These are phyloP conservation scores for Sceloporus undulatus DNA, from an alignment of 2,113 vertebrate genomes.

Conservation along the genomic window DNA sequence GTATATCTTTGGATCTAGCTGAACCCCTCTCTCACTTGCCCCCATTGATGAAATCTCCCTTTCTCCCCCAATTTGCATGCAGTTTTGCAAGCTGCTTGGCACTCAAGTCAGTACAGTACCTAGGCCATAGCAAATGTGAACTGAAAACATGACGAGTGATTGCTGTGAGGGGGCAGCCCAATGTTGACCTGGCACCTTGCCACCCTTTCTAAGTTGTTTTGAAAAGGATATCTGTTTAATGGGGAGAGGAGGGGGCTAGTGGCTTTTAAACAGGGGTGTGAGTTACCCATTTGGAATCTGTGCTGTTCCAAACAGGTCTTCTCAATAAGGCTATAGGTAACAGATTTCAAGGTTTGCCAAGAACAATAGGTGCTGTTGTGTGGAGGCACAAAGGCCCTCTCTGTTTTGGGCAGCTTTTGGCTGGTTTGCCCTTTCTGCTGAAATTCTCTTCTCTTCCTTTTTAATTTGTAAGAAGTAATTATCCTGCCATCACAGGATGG, in stretches of 20 bases:
- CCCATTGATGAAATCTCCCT: neutral
- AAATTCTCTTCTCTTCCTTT: conserved; percentile 31
- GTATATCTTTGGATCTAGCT: neutral
- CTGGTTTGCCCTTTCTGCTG: conserved; percentile 16
- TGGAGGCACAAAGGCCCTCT: conserved; percentile 26
- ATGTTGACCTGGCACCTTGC: conserved; percentile 45
- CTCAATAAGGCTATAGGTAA: conserved; percentile 50
- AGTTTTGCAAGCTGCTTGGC: too few species aligned
- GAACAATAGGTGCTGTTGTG: neutral
- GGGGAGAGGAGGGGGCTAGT: conserved; percentile 12
- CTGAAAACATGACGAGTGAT: neutral
- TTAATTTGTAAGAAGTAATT: conserved; percentile 44
- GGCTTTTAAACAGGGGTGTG: conserved; percentile 28
- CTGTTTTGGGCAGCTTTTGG: conserved; percentile 31
- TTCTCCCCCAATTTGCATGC: neutral
- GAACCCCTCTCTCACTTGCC: neutral
- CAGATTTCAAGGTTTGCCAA: conserved; percentile 35
- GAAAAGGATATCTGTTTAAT: conserved; percentile 65
- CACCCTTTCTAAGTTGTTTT: conserved; percentile 48
- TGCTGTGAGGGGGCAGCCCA: conserved; percentile 33
- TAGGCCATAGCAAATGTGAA: conserved; percentile 28
- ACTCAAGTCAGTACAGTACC: neutral
- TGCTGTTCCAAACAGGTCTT: conserved; percentile 48
- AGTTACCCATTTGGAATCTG: conserved; percentile 39
- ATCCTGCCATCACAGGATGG: conserved; percentile 36